Evolutionary conservation across 2,113 vertebrate genomes (phyloP), one percentile per base, ranked within the genome.

Genomic region (Pica pica): DNA sequence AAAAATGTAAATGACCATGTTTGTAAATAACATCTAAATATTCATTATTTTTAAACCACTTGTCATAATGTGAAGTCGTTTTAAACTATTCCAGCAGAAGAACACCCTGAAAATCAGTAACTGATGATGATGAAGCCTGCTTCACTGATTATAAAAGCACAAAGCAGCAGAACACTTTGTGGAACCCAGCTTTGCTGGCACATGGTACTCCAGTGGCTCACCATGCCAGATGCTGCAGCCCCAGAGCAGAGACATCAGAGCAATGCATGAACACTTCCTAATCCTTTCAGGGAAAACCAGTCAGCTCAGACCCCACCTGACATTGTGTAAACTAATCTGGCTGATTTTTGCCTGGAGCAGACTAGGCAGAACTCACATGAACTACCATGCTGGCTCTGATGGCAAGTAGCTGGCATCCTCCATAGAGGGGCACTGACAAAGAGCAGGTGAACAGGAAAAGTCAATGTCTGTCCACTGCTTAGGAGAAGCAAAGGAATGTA

Each of bases 21-120:
- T 94, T 87, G 77, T 91, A 94, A 94, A 95, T 75, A 96, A 63
- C 63, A 81, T 69, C 21, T 70, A 77, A 87, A 94, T 91, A 83
- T 65, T 61, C 41, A 70, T 80, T 90, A 57, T 63, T 93, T 91
- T 91, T 63, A 91, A 92, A 89, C 31, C 81, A 82, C 87, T 87
- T 1, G 4, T 63, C 60, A 41, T 91, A 78, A 91, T 52, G 49
- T 79, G 83, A 91, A 89, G 42, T 33, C 82, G 42, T 71, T 89
- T 86, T n/a, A 73, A 87, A 94, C 68, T 94, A 39, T 46, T 74
- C 26, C 52, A 92, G 73, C 37, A 55, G 46, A 50, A 57, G 52
- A 75, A 24, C 28, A 74, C 17, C 37, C 55, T 83, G 55, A 83
- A 81, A 83, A 92, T 83, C 71, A 94, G 3, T 46, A 92, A 53